Evolutionary conservation across 2,113 vertebrate genomes (phyloP).

Genomic region (Taurulus bubalis): DNA sequence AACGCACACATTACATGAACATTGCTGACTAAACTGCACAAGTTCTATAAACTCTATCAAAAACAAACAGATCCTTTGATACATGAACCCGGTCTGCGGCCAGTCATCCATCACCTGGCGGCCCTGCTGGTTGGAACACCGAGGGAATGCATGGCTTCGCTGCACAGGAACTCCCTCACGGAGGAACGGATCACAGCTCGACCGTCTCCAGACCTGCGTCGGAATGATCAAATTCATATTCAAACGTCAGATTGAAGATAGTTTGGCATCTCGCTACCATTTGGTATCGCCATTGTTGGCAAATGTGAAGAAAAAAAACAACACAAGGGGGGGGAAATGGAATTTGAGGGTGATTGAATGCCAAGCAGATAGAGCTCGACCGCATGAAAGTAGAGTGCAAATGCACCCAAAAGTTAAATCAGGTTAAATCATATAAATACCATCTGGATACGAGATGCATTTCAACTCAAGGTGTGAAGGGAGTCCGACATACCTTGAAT

Average conservation of each 20-base stretch:
- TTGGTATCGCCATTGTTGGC: neutral
- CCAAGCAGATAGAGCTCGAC: too few relatives aligned
- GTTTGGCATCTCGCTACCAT: neutral
- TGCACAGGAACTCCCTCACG: constrained; percentile 87
- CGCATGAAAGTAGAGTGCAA: too few relatives aligned
- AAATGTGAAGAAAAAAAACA: too few relatives aligned
- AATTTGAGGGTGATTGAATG: neutral
- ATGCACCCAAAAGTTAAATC: neutral
- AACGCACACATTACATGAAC: too few relatives aligned
- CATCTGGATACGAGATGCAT: too few relatives aligned
- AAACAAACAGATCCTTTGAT: neutral
- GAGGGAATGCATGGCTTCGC: constrained; percentile 87
- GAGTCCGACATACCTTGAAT: constrained; percentile 79
- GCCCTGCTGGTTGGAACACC: constrained; percentile 88
- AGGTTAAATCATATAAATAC: neutral
- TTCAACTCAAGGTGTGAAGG: neutral
- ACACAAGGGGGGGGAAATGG: too few relatives aligned
- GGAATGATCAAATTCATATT: neutral
- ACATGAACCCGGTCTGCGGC: neutral
- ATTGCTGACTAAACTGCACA: neutral
- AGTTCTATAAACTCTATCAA: neutral
- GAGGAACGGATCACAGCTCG: constrained; percentile 87
- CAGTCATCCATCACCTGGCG: constrained; percentile 71
- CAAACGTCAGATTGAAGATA: neutral
- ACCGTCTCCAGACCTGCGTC: constrained; percentile 83